These are phyloP conservation scores for Parapristionchus giblindavisi DNA, from an alignment of 2,888 invertebrate genomes.

Conservation along the genomic window DNA sequence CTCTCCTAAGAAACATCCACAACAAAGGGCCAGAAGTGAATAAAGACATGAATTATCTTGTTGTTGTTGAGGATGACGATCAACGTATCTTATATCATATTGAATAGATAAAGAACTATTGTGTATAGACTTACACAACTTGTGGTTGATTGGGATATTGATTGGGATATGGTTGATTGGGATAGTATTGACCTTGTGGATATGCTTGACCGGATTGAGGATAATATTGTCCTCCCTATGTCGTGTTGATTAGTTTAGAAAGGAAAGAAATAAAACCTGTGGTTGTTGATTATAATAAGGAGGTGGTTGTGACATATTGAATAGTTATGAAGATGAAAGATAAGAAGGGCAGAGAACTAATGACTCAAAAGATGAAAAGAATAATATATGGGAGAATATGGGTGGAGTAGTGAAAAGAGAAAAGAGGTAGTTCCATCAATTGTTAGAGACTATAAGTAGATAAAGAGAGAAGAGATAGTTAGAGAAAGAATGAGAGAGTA, in stretches of 20 bases:
- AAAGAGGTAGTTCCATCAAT: too few species aligned
- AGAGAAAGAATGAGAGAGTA: neutral
- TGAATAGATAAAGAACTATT: slow-evolving; percentile 2
- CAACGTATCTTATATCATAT: slow-evolving; percentile 51
- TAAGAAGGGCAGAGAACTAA: neutral
- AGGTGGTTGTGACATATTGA: slow-evolving; percentile 14
- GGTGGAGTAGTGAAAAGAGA: slow-evolving; percentile 27
- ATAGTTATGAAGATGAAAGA: neutral
- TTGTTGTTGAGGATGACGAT: slow-evolving; percentile 46
- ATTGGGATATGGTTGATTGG: slow-evolving; percentile 40
- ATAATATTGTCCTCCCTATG: neutral
- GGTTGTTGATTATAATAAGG: slow-evolving; percentile 37
- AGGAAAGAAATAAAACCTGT: neutral
- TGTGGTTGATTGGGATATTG: slow-evolving; percentile 61
- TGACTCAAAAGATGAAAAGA: neutral
- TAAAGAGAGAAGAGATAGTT: neutral
- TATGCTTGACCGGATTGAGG: slow-evolving; percentile 7
- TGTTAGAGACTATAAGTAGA: neutral
- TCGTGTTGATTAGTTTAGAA: neutral
- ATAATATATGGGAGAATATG: slow-evolving; percentile 4
- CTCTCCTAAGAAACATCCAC: slow-evolving; percentile 63
- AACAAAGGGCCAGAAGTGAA: slow-evolving; percentile 59
- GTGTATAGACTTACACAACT: slow-evolving; percentile 58
- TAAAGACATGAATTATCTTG: slow-evolving; percentile 57
- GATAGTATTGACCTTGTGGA: slow-evolving; percentile 40